A percentile compares a stretch with the other conserved stretches of the same genome.
phyloP scores from a whole-genome alignment of 2,888 invertebrate species.

The Drosophila neotestacea region DNA sequence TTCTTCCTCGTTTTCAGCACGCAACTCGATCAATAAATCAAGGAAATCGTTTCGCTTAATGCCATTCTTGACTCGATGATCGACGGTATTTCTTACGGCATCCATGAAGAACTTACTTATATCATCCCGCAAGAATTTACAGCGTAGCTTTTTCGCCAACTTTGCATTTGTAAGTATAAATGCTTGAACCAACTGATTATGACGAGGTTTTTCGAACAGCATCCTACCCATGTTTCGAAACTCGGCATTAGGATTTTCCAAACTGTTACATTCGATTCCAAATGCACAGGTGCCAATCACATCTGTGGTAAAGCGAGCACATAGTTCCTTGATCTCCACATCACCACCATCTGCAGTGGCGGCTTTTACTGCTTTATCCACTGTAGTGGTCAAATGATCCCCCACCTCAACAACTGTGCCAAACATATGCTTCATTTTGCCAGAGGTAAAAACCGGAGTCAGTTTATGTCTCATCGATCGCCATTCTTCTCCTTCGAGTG shows the following conservation, averaged over 20 bases:
- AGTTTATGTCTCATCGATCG: constrained; percentile 85
- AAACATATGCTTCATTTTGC: constrained; percentile 86
- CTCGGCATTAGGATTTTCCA: constrained; percentile 82
- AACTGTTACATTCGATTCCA: constrained; percentile 85
- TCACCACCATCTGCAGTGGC: constrained; percentile 56
- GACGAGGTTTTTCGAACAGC: constrained; percentile 68
- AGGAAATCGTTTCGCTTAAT: constrained; percentile 86
- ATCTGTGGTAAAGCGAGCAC: constrained; percentile 86
- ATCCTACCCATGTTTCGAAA: constrained; percentile 73
- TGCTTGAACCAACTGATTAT: constrained; percentile 43
- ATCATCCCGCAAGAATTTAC: constrained; percentile 67
- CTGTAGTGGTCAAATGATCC: constrained; percentile 24
- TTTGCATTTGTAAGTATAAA: constrained; percentile 67
- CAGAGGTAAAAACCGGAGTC: constrained; percentile 86
- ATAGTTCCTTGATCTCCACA: constrained; percentile 85
- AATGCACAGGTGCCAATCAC: constrained; percentile 86
- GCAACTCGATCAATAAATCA: constrained; percentile 85
- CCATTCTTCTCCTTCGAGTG: constrained; percentile 85
- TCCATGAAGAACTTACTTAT: constrained; percentile 76
- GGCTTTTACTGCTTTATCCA: constrained; percentile 15
- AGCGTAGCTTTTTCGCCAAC: constrained; percentile 59
- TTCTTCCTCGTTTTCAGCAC: constrained; percentile 52
- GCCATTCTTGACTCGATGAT: constrained; percentile 81
- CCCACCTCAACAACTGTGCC: constrained; percentile 53
- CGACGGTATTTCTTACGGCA: constrained; percentile 85